These are phyloP conservation scores for Pyrrhosoma nymphula DNA, from an alignment of 2,888 invertebrate genomes.

Conservation along the genomic window DNA sequence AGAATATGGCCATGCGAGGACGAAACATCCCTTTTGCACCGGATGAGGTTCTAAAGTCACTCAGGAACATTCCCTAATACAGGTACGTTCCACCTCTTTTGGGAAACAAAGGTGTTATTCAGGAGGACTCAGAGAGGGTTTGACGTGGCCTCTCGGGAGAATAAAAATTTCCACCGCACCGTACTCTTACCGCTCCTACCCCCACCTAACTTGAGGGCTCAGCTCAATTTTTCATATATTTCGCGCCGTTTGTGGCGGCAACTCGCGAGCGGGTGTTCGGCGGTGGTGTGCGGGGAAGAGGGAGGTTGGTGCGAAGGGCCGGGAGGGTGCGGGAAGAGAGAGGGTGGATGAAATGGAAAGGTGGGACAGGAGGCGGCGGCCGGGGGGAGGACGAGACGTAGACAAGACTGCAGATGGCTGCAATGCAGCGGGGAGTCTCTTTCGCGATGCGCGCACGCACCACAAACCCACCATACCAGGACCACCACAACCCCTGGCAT, in stretches of 20 bases:
- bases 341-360: not conserved
- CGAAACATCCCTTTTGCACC: no score
- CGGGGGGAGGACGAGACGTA: not conserved
- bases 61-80: no score
- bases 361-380: not conserved
- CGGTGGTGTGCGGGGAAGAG: not conserved
- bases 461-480: not conserved
- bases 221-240: not conserved
- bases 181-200: not conserved
- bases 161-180: not conserved
- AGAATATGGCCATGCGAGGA: no score
- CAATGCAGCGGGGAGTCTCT: not conserved
- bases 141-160: no score
- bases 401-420: slow-evolving; percentile 35
- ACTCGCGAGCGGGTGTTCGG: not conserved
- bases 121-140: no score
- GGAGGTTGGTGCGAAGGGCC: not conserved
- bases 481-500: not conserved
- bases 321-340: not conserved
- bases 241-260: not conserved
- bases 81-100: no score
- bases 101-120: no score
- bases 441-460: not conserved
- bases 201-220: not conserved
- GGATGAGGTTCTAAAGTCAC: no score